Conservation (phyloP, 2,797 vertebrate species). For the Peromyscus nudipes region DNA sequence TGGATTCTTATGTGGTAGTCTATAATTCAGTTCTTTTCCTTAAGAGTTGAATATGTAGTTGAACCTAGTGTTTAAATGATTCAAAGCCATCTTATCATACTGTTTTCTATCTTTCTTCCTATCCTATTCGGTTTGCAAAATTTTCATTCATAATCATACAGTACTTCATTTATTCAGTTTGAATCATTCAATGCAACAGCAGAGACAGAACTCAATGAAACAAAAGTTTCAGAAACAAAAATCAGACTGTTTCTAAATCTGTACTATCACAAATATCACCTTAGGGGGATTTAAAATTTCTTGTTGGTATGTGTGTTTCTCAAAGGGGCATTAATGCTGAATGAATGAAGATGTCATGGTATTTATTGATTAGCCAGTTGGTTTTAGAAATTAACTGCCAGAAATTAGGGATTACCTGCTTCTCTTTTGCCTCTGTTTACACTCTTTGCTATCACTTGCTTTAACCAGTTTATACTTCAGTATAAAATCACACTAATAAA, state of each 20-base stretch:
- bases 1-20: not conserved
- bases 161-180: conserved; percentile 9
- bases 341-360: not conserved
- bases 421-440: conserved; percentile 14
- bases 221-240: conserved; percentile 27
- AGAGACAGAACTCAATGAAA: not conserved
- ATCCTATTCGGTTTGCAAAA: not conserved
- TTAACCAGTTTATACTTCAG: not conserved
- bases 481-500: conserved; percentile 6
- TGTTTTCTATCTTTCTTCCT: conserved; percentile 30
- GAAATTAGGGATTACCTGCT: not conserved
- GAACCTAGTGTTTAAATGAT: not conserved
- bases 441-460: not conserved
- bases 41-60: conserved; percentile 1
- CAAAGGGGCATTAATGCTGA: not conserved
- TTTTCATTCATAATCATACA: not conserved
- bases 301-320: not conserved
- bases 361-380: not conserved
- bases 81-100: not conserved
- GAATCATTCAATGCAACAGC: not conserved
- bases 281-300: not conserved
- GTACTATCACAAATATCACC: not conserved
- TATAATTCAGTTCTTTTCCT: conserved; percentile 26
- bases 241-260: not conserved
- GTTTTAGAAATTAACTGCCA: not conserved